These are phyloP conservation scores for Palythoa heliodiscus DNA, from an alignment of 92 coral and sea anemone species.

Conservation along the genomic window DNA sequence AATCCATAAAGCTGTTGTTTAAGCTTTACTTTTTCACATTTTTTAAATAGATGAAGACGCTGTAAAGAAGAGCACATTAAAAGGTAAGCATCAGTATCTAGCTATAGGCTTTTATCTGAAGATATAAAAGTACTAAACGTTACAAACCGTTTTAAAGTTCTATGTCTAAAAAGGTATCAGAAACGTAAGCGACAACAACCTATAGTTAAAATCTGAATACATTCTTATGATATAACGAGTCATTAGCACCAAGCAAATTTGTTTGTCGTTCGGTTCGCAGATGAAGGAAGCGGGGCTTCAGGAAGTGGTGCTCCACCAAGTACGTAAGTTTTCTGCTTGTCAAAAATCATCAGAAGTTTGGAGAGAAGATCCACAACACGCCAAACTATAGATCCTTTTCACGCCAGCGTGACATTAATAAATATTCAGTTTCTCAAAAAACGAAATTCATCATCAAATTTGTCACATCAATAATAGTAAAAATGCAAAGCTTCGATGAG, in stretches of 20 bases:
- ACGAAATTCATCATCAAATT: no score
- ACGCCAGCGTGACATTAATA: no score
- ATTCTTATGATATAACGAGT: background rate
- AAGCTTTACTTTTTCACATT: background rate
- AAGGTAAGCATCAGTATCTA: background rate
- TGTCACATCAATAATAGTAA: no score
- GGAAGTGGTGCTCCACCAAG: conserved; percentile 35
- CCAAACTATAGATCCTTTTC: no score
- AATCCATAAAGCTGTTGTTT: background rate
- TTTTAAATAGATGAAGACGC: conserved; percentile 20
- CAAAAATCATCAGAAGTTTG: background rate
- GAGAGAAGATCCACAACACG: background rate
- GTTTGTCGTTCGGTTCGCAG: background rate
- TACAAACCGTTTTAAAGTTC: no score
- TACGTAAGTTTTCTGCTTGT: background rate
- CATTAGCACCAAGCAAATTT: background rate
- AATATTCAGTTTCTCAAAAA: no score
- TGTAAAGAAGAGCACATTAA: conserved; percentile 3
- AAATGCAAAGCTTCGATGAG: no score
- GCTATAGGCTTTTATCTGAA: no score
- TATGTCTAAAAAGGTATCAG: no score
- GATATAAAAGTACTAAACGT: no score
- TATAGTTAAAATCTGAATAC: background rate
- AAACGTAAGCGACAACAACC: background rate
- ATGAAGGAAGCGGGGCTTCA: conserved; percentile 33